Base-by-base conservation (phyloP, 2,113 vertebrate species). In the Megaleporinus macrocephalus region DNA sequence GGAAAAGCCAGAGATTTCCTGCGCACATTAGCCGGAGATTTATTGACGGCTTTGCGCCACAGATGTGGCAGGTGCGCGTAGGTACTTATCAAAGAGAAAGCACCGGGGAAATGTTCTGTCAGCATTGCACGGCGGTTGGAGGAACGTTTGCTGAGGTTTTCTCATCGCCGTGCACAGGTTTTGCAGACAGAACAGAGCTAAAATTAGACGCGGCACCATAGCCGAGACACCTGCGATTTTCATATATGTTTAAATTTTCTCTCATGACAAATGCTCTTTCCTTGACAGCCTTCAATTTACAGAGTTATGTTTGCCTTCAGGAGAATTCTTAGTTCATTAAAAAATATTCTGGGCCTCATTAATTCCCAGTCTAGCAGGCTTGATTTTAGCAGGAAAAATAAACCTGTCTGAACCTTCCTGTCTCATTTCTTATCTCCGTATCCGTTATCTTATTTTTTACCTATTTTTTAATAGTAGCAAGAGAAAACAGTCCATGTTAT, bases 1-100 rank as follows among this genome's bases (percentile, higher is more conserved):
- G 86, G 87, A 93, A 76, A 87, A 84, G 26, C 69, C 74, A 78
- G 82, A 86, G 86, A 91, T 93, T 83, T 90, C 86, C 36, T 49
- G 85, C 44, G 83, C 83, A 90, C 91, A 92, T 93, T 90, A 94
- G 90, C 69, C 76, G 73, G 69, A 89, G 91, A 93, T 94, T 94
- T 93, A 94, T 91, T 92, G 90, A 92, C 88, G 57, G 88, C 85
- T 91, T 91, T 90, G 90, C 80, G 26, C 85, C 82, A 47, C 62
- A 81, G 85, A 91, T 86, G 90, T 92, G 90, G 87, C 91, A 92
- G 89, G 81, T 92, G 91, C 90, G 89, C 87, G 86, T 89, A 88
- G 86, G 85, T 88, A 88, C 88, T 88, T 88, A 85, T 89, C 87
- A 51, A 71, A 51, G 82, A 76, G 61, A 77, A 30, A 81, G 61